Percentiles rank a stretch among this genome's conserved stretches.
Conservation (phyloP, 2,113 vertebrate genomes). For the Sus scrofa region T2T-Sscrofa CM000817.6:146851501-146852000, state of each 20-base stretch:
- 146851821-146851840: background rate
- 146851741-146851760: background rate
- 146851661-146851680: background rate
- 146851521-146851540: background rate
- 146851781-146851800: background rate
- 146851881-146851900: background rate
- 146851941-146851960: background rate
- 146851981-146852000: background rate
- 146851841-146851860: background rate
- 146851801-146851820: background rate
- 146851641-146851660: background rate
- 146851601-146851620: background rate
- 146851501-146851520: background rate
- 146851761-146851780: background rate
- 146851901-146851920: background rate
- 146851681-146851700: background rate
- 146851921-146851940: background rate
- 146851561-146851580: background rate
- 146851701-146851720: background rate
- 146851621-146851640: conserved; percentile 34
- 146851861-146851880: background rate
- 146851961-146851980: background rate
- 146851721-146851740: background rate
- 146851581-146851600: background rate
- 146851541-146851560: background rate